Conservation (phyloP, 2,888 invertebrate species). For the Poecilus cupreus region DNA sequence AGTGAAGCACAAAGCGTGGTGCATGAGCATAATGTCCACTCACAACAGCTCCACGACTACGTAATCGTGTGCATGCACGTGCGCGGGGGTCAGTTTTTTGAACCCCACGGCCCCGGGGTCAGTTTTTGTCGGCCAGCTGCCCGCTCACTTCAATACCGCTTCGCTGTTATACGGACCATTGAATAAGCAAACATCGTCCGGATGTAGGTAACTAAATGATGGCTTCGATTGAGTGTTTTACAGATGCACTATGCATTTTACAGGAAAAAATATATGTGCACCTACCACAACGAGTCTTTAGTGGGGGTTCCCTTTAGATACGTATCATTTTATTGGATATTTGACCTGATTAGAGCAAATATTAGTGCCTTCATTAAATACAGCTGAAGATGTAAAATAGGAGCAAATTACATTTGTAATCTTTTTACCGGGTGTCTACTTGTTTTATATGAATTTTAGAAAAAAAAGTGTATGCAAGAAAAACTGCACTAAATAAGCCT, state of each 20-base stretch:
- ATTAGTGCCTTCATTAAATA: too few species aligned
- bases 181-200: slow-evolving; percentile 44
- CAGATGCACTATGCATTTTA: not conserved
- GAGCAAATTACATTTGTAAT: too few species aligned
- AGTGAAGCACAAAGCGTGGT: not conserved
- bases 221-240: slow-evolving; percentile 23
- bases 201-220: slow-evolving; percentile 34
- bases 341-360: too few species aligned
- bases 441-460: too few species aligned
- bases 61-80: slow-evolving; percentile 32
- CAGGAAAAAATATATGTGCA: slow-evolving; percentile 21
- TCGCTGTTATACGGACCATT: slow-evolving; percentile 35
- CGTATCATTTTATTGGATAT: too few species aligned
- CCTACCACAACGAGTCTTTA: not conserved
- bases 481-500: too few species aligned
- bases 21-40: slow-evolving; percentile 30
- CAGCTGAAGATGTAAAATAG: too few species aligned
- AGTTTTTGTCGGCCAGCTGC: slow-evolving; percentile 31
- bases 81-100: slow-evolving; percentile 45
- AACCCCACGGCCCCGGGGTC: slow-evolving; percentile 20
- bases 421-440: too few species aligned
- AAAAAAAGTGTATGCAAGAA: too few species aligned
- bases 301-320: too few species aligned
- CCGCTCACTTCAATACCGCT: not conserved
- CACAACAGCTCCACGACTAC: not conserved